Evolutionary conservation across 2,797 vertebrate genomes (phyloP), one percentile per base, ranked within the genome.

Genomic region (Fringilla coelebs): DNA sequence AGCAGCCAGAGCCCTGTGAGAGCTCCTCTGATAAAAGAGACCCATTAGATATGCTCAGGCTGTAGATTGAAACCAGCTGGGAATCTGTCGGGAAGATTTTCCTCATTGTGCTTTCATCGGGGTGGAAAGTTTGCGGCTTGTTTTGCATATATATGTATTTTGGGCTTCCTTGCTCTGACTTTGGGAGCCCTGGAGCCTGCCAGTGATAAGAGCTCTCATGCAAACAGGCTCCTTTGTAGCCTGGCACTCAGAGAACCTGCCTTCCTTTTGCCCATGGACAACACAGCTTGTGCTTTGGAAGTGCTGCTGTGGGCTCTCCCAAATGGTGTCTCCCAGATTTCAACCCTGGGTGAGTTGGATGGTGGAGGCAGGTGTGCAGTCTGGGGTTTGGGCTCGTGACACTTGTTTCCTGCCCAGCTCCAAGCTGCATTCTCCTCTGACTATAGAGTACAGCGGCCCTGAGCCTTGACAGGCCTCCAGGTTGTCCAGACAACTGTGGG

Each of bases 81-180:
- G 96, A 96, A 87, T 86, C 94, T 96, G 95, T 93, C 74, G 38
- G 86, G 88, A 96, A 93, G 92, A 95, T 95, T 96, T 96, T 92
- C 83, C 77, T 96, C 80, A 63, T 93, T 76, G 61, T 93, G 90
- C 84, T 95, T 94, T 79, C 95, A 96, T 73, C 83, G 70, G 90
- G 51, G 88, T 93, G 91, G 95, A 96, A 95, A 82, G 62, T 70
- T 91, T 73, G 76, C 31, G 21, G 51, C 85, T 94, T 6, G 2
- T 79, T 92, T 63, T 81, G 67, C 61, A 46, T 48, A 66, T 70
- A 73, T 83, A 48, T 54, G 46, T 92, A 63, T 88, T 91, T 87
- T 76, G 78, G 88, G 71, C 92, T 94, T 90, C 38, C 1, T 67
- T 93, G 85, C 71, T 70, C 70, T 67, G 63, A 90, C 41, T 94